Percentiles rank a stretch among this genome's conserved stretches.
Conservation (phyloP, 2,113 vertebrate species). For the Paraplagusia blochii region DNA sequence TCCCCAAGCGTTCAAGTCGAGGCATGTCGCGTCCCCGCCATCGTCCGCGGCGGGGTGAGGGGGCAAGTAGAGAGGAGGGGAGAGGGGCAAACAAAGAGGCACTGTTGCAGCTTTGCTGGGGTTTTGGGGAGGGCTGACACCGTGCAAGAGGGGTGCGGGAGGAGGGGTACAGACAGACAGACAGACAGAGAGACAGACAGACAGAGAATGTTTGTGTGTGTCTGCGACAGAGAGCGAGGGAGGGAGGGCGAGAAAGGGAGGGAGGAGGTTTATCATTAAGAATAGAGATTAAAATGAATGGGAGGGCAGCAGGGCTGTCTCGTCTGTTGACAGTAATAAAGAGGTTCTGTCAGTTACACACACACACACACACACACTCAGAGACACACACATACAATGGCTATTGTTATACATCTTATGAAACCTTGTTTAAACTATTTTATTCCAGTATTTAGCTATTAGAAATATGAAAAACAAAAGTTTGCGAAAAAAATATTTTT, state of each 20-base stretch:
- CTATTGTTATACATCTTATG: too few species aligned
- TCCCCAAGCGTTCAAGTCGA: slow-evolving; percentile 77
- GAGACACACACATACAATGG: slow-evolving; percentile 13
- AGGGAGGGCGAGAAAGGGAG: slow-evolving; percentile 39
- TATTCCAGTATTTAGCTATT: too few species aligned
- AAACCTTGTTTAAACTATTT: too few species aligned
- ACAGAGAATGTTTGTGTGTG: too few species aligned
- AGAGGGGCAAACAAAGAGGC: slow-evolving; percentile 84
- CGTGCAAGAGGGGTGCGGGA: slow-evolving; percentile 45
- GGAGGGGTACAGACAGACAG: slow-evolving; percentile 18
- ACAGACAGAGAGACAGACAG: slow-evolving; percentile 7
- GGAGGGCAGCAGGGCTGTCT: slow-evolving; percentile 51
- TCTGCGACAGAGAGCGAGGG: too few species aligned
- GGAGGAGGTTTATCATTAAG: slow-evolving; percentile 60
- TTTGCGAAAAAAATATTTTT: too few species aligned
- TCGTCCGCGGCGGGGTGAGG: slow-evolving; percentile 59
- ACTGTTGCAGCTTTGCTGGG: slow-evolving; percentile 76
- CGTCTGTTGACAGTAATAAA: slow-evolving; percentile 57
- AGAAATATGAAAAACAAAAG: too few species aligned
- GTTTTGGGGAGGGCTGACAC: slow-evolving; percentile 59
- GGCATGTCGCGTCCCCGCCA: slow-evolving; percentile 81
- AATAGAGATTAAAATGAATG: slow-evolving; percentile 74
- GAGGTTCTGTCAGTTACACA: slow-evolving; percentile 60
- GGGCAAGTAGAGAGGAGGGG: slow-evolving; percentile 41
- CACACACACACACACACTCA: slow-evolving; percentile 18